A percentile compares a stretch with the other conserved stretches of the same genome.
These are phyloP conservation scores for Lates calcarifer DNA, from an alignment of 2,113 vertebrate species.

Conservation along the genomic window DNA sequence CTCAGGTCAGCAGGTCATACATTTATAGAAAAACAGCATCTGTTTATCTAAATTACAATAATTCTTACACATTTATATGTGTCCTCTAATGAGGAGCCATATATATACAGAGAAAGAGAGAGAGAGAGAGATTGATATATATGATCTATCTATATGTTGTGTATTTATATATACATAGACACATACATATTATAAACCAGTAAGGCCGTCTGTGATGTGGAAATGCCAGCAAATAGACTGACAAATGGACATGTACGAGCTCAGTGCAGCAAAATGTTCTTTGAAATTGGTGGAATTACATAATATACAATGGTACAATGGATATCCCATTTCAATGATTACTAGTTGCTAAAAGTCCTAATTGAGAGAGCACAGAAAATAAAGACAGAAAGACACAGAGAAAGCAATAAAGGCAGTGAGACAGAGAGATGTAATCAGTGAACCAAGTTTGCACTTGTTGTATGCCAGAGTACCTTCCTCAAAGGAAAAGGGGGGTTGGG, in stretches of 20 bases:
- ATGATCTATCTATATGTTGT: too few species aligned
- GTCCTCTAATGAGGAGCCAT: too few species aligned
- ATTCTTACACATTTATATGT: too few species aligned
- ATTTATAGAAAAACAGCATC: background rate
- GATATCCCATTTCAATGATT: slow-evolving; percentile 51
- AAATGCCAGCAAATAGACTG: slow-evolving; percentile 15
- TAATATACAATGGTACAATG: slow-evolving; percentile 20
- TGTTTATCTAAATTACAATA: background rate
- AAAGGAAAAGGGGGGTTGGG: slow-evolving; percentile 71
- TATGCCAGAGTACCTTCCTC: slow-evolving; percentile 76
- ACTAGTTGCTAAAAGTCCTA: slow-evolving; percentile 49
- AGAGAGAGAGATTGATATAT: background rate
- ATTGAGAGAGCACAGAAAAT: slow-evolving; percentile 66
- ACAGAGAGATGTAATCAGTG: slow-evolving; percentile 77
- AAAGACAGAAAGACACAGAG: slow-evolving; percentile 59
- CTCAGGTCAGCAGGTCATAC: slow-evolving; percentile 41
- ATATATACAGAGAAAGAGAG: too few species aligned
- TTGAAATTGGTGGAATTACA: slow-evolving; percentile 35
- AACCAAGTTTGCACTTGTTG: slow-evolving; percentile 83
- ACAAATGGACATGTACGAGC: slow-evolving; percentile 1
- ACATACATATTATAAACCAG: background rate
- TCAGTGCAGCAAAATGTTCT: background rate
- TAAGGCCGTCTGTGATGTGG: background rate
- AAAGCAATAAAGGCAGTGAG: slow-evolving; percentile 63
- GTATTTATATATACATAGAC: too few species aligned